Evolutionary conservation across 1,140 invertebrate genomes (phyloP), one percentile per base, ranked within the genome.

Genomic region (Globodera rostochiensis): DNA sequence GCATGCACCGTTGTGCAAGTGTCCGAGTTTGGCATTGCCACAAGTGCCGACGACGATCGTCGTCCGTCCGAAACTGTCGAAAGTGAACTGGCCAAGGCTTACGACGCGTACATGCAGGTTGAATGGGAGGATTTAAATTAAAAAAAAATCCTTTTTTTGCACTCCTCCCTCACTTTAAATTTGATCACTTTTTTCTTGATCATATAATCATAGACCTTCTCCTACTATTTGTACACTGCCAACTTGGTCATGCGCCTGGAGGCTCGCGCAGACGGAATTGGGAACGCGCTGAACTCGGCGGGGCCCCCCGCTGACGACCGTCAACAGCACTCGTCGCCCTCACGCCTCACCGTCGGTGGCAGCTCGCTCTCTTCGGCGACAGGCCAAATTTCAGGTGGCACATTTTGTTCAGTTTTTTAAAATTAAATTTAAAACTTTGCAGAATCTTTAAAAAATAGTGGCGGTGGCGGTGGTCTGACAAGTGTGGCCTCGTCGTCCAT

Each of bases 171-270:
- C 46, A 79, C 75, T 25, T 9, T 11, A n/a, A n/a, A 21, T 50
- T 13, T 74, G 81, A 25, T 25, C 25, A 25, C 25, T 47, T 15
- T 78, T 36, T 21, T 74, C 84, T 84, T 91, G 36, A 36, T 36
- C 36, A 36, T 36, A 36, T 3, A 36, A 36, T 36, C 92, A 45
- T 91, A 96, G 95, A 97, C 97, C 93, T 96, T 97, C 74, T 66
- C 66, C 21, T 85, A 82, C 91, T 92, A 94, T 19, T 94, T 95
- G 90, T 97, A 96, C 90, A 94, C 94, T 74, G 95, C 94, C 80
- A 96, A 96, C 85, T 93, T 95, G 84, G 95, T 97, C 90, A 94
- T 95, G 60, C 92, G 96, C 80, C 91, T 98, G 77, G 95, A 97
- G 90, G 93, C 95, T 64, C 95, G 96, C 88, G 94, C 94, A 86